Conservation (phyloP, 1,140 invertebrate genomes). For the Elysia chlorotica region DNA sequence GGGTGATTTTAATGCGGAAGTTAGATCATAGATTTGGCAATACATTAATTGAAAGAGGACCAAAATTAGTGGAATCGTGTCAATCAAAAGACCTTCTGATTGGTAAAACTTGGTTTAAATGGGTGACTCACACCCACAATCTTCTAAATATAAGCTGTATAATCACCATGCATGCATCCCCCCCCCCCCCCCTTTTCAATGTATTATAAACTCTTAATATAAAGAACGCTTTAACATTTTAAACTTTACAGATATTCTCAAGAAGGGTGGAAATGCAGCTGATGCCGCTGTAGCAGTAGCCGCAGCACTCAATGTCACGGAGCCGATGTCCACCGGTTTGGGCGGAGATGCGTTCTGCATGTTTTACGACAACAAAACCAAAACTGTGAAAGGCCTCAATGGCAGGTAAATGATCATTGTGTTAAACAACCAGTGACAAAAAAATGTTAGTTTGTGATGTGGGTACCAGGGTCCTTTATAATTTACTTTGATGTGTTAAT, state of each 20-base stretch:
- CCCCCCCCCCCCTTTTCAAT: too few relatives aligned
- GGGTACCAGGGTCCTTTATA: too few relatives aligned
- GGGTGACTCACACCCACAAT: too few relatives aligned
- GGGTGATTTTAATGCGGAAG: too few relatives aligned
- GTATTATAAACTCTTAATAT: neutral
- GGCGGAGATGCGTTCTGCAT: slow-evolving; percentile 63
- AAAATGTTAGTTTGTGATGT: too few relatives aligned
- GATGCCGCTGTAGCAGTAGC: slow-evolving; percentile 64
- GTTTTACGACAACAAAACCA: slow-evolving; percentile 55
- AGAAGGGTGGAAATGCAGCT: slow-evolving; percentile 63
- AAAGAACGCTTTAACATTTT: neutral
- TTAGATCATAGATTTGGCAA: too few relatives aligned
- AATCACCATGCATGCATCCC: too few relatives aligned
- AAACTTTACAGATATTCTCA: slow-evolving; percentile 53
- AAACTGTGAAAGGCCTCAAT: slow-evolving; percentile 51
- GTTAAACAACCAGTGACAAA: too few relatives aligned
- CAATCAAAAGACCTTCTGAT: neutral
- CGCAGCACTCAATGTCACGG: slow-evolving; percentile 59
- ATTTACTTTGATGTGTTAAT: too few relatives aligned
- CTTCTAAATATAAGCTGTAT: too few relatives aligned
- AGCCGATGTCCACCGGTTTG: slow-evolving; percentile 61
- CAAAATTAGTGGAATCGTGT: too few relatives aligned
- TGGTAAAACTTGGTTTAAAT: neutral
- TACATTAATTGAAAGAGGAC: too few relatives aligned
- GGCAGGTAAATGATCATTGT: slow-evolving; percentile 57